Evolutionary conservation across 1,140 invertebrate species (phyloP).

Genomic region (Drosophila chauvacae): DNA sequence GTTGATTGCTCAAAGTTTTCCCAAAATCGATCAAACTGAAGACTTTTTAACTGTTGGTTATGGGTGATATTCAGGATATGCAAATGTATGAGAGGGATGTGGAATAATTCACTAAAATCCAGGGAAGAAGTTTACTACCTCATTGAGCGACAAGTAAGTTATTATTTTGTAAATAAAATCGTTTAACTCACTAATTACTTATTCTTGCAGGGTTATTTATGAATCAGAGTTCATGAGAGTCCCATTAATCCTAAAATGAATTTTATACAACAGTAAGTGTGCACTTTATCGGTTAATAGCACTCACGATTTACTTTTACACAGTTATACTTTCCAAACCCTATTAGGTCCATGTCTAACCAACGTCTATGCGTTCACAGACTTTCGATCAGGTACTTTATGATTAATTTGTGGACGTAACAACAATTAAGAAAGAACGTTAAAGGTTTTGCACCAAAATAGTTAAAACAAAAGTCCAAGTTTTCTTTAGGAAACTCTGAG

Average conservation of each 20-base stretch:
- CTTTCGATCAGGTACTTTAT: not conserved
- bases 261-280: not conserved
- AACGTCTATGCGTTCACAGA: not conserved
- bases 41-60: not conserved
- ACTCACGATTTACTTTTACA: too few relatives aligned
- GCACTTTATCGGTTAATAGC: not conserved
- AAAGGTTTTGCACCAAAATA: not conserved
- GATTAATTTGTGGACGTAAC: not conserved
- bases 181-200: not conserved
- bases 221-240: too few relatives aligned
- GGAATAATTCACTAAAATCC: not conserved
- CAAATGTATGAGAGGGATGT: too few relatives aligned
- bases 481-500: not conserved
- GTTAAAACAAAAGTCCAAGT: not conserved
- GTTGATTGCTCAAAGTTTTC: slow-evolving; percentile 75
- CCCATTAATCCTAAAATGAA: too few relatives aligned
- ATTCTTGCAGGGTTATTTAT: not conserved
- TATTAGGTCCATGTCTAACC: not conserved
- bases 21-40: slow-evolving; percentile 17
- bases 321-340: not conserved
- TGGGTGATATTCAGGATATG: not conserved
- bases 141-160: not conserved
- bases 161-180: too few relatives aligned
- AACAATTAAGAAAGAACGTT: not conserved
- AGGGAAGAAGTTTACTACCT: too few relatives aligned